These are phyloP conservation scores for Aporrectodea caliginosa DNA, from an alignment of 1,140 invertebrate species.

Conservation along the genomic window DNA sequence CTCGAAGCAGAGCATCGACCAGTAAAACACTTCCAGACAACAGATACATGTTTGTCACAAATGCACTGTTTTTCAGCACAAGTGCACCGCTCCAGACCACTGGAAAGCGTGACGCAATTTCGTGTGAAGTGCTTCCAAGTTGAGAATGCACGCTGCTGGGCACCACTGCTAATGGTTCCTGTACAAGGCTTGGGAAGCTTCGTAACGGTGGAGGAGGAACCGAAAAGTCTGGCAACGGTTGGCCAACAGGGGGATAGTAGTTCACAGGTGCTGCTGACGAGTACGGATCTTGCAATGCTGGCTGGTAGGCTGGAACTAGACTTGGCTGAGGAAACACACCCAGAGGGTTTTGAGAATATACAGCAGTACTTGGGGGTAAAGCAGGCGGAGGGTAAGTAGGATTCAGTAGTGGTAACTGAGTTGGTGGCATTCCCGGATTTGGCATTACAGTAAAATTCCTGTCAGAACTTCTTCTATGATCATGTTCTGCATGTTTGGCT, in stretches of 20 bases:
- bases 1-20: slow-evolving; percentile 83
- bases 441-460: not conserved
- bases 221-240: not conserved
- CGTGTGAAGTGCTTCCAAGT: slow-evolving; percentile 32
- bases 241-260: not conserved
- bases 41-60: slow-evolving; percentile 89
- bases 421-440: not conserved
- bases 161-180: not conserved
- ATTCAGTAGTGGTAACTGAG: too few relatives aligned
- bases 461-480: too few relatives aligned
- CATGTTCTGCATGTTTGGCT: too few relatives aligned
- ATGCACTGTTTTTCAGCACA: slow-evolving; percentile 91
- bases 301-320: not conserved
- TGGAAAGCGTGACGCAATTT: slow-evolving; percentile 61
- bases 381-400: too few relatives aligned
- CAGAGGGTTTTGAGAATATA: not conserved
- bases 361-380: not conserved
- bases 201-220: not conserved
- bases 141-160: not conserved
- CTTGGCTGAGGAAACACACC: not conserved
- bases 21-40: slow-evolving; percentile 92
- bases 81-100: slow-evolving; percentile 89
- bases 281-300: not conserved
- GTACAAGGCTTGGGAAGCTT: not conserved
- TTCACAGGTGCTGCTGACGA: not conserved